These are phyloP conservation scores for Lasioglossum malachurum DNA, from an alignment of 2,888 invertebrate genomes.

Conservation along the genomic window DNA sequence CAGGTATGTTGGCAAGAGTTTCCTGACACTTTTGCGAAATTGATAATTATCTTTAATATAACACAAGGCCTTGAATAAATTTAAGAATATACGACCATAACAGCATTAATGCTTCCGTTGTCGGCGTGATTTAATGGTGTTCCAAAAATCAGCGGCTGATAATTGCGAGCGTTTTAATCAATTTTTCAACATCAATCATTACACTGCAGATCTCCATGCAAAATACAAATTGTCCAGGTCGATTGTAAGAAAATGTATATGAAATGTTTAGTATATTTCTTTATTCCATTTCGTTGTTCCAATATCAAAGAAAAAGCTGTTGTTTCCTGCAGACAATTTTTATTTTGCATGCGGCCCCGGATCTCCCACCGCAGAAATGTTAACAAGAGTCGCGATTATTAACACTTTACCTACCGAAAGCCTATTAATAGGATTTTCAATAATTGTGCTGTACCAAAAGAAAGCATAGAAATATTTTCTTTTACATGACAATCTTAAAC, in stretches of 20 bases:
- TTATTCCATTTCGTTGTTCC: too few species aligned
- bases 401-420: too few species aligned
- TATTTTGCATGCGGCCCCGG: background rate
- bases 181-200: background rate
- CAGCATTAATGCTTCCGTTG: background rate
- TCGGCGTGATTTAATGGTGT: background rate
- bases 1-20: background rate
- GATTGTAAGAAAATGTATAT: background rate
- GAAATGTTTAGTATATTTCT: too few species aligned
- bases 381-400: too few species aligned
- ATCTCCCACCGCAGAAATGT: background rate
- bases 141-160: background rate
- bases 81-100: background rate
- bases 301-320: too few species aligned
- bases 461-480: too few species aligned
- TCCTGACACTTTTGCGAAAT: background rate
- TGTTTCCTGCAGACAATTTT: background rate
- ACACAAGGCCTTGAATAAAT: background rate
- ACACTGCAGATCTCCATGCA: too few species aligned
- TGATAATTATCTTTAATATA: background rate
- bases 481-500: too few species aligned
- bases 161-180: background rate
- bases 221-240: background rate
- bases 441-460: too few species aligned
- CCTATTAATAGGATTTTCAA: too few species aligned